Percentiles rank a stretch among this genome's conserved stretches.
Conservation (phyloP, 1,140 invertebrate genomes). For the Odontomachus brunneus region DNA sequence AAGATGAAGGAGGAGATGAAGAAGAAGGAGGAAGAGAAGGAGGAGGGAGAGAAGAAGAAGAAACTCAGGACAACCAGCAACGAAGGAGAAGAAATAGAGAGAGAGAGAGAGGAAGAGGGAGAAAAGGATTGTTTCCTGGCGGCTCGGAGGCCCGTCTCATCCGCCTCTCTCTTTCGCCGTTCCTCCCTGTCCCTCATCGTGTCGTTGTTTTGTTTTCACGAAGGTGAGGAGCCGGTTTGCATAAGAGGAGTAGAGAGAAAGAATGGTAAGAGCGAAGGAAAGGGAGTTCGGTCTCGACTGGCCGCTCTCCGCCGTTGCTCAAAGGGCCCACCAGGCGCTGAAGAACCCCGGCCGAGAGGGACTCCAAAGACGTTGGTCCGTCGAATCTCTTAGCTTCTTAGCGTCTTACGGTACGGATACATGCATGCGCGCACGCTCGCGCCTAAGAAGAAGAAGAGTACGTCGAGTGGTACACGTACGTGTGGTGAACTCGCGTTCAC, state of each 20-base stretch:
- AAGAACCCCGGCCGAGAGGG: constrained; percentile 34
- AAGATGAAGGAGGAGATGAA: constrained; percentile 7
- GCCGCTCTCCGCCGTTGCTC: constrained; percentile 58
- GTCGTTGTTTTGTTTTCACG: constrained; percentile 72
- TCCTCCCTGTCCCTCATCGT: constrained; percentile 19
- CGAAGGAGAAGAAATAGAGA: constrained; percentile 54
- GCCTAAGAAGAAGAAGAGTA: not conserved
- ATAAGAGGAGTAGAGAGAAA: constrained; percentile 64
- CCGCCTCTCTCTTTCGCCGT: constrained; percentile 24
- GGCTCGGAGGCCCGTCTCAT: constrained; percentile 63
- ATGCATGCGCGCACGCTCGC: not conserved
- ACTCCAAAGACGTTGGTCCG: not conserved
- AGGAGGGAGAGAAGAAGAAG: constrained; percentile 60
- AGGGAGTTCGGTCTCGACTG: constrained; percentile 45
- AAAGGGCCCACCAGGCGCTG: constrained; percentile 45
- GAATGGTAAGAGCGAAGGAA: constrained; percentile 17
- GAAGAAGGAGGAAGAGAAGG: not conserved
- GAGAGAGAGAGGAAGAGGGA: constrained; percentile 53
- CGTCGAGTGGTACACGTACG: constrained; percentile 17
- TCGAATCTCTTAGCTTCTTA: constrained; percentile 16
- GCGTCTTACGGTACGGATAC: not conserved
- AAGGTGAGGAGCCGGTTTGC: constrained; percentile 73
- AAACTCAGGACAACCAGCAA: constrained; percentile 62
- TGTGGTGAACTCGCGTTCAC: constrained; percentile 37
- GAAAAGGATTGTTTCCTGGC: constrained; percentile 76